Base-by-base conservation (phyloP, 1,140 invertebrate species). In the Nilaparvata lugens region DNA sequence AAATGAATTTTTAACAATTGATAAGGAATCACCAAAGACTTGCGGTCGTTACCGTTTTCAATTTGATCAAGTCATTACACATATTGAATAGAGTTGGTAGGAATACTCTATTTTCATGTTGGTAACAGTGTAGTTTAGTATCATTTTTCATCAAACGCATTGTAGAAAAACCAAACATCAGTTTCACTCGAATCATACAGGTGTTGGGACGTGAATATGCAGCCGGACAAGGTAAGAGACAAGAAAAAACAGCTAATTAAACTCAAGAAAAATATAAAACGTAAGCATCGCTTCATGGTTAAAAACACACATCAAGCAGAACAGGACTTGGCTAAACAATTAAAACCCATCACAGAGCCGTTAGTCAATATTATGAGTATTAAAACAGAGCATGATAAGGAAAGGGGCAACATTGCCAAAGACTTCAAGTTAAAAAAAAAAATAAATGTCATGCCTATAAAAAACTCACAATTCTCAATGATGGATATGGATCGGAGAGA, bases 21-120 rank as follows among this genome's bases (percentile, higher is more conserved):
- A 75, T 62, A 69, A 68, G 61, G 70, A 73, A 62, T 69, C 74
- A 69, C 67, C 69, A 57, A 62, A 67, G 13, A 75, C 74, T 66
- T 53, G 71, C 9, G 70, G 66, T 58, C 71, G 52, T 19, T 55
- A 52, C 45, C 25, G 59, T 18, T 28, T 35, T 11, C 52, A 40
- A 23, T 25, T 55, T 25, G 59, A 61, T 43, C 31, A 43, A 38
- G 40, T 61, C 35, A 43, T 61, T 19, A 18, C 18, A 14, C 13
- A 43, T 24, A 28, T 43, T 16, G 21, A n/a, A 7, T 43, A 14
- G n/a, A 28, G 35, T 58, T 14, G 48, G 28, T 18, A 38, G 23
- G 38, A 24, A 4, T n/a, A 18, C 23, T 21, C 13, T 35, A 35
- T 35, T 35, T 35, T 35, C 31, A 35, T 35, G 31, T 35, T 35